Evolutionary conservation across 2,113 vertebrate species (phyloP).

Genomic region (Ptilonorhynchus violaceus): DNA sequence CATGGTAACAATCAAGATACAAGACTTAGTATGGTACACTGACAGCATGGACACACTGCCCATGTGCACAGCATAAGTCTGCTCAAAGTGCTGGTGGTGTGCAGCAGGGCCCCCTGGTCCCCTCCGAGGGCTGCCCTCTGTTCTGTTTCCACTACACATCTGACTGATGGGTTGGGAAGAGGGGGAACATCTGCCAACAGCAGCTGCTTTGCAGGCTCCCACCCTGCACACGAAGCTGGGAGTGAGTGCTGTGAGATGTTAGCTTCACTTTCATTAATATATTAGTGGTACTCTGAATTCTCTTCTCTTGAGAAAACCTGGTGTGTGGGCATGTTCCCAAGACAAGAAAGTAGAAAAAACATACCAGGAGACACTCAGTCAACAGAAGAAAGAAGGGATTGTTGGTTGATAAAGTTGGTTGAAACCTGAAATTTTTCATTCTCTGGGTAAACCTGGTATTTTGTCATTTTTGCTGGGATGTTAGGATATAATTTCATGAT

Average conservation of each 20-base stretch:
- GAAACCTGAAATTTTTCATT: background rate
- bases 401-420: background rate
- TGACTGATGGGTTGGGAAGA: background rate
- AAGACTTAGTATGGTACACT: background rate
- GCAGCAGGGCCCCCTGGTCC: background rate
- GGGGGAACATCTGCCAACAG: background rate
- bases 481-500: background rate
- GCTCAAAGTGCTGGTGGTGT: background rate
- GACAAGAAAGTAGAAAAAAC: background rate
- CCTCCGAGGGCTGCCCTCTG: background rate
- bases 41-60: background rate
- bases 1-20: background rate
- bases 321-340: background rate
- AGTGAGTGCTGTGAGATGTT: background rate
- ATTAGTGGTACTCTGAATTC: background rate
- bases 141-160: background rate
- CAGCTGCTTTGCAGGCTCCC: background rate
- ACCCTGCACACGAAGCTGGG: background rate
- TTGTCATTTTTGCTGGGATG: background rate
- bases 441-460: background rate
- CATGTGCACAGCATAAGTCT: no score
- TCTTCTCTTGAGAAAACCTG: background rate
- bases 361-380: background rate
- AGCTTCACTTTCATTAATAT: background rate
- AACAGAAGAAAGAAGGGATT: background rate